Evolutionary conservation across 2,113 vertebrate species (phyloP).

Genomic region (Cochlearius cochlearius): DNA sequence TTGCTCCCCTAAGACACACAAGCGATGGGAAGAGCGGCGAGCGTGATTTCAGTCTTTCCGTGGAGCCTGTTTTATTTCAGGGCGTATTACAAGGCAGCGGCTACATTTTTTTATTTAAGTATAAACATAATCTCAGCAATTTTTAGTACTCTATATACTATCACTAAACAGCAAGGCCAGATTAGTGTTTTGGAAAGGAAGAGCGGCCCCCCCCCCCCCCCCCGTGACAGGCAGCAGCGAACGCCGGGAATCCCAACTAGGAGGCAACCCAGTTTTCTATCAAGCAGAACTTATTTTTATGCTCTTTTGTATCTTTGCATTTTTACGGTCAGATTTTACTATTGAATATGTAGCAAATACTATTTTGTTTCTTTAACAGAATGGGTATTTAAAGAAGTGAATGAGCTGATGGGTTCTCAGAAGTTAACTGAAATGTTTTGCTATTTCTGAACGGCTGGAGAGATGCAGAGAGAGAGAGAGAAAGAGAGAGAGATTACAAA

Average conservation of each 20-base stretch:
- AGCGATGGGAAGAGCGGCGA: neutral
- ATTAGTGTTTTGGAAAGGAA: neutral
- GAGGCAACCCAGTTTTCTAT: neutral
- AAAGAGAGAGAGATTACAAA: constrained; percentile 13
- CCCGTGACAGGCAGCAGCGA: neutral
- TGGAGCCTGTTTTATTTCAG: neutral
- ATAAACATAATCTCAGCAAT: neutral
- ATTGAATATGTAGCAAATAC: neutral
- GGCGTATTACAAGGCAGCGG: neutral
- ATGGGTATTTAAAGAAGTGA: neutral
- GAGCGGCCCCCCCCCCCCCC: neutral
- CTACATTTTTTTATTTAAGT: neutral
- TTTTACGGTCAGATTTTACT: constrained; percentile 6
- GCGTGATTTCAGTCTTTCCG: neutral
- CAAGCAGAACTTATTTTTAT: neutral
- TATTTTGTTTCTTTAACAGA: neutral
- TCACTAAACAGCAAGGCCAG: neutral
- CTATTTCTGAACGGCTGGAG: constrained; percentile 22
- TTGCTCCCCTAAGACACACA: neutral
- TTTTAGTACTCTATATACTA: neutral
- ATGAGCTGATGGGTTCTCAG: neutral
- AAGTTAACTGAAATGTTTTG: neutral
- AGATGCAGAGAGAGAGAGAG: constrained; percentile 32
- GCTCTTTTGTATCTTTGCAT: constrained; percentile 29
- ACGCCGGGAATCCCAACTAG: neutral